Evolutionary conservation across 2,113 vertebrate genomes (phyloP).

Genomic region (Anarrhichthys ocellatus): DNA sequence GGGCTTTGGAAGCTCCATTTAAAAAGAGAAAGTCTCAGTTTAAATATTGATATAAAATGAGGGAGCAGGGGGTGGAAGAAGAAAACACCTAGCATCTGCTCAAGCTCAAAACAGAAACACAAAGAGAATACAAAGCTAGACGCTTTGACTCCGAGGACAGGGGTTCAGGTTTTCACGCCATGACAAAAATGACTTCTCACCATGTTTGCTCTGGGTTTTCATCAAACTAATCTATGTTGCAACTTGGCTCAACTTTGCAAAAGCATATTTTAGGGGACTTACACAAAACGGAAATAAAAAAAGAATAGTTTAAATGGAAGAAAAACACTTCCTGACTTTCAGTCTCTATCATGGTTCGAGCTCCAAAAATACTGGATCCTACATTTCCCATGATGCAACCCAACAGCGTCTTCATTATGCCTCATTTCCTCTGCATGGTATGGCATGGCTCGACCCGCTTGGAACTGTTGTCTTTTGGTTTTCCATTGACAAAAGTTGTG

Average conservation of each 20-base stretch:
- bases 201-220: background rate
- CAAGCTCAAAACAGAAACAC: background rate
- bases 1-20: conserved; percentile 29
- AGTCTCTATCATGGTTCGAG: background rate
- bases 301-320: background rate
- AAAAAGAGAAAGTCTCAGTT: conserved; percentile 24
- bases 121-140: background rate
- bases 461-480: too few species aligned
- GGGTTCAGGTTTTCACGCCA: background rate
- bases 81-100: background rate
- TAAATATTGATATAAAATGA: conserved; percentile 27
- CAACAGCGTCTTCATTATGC: background rate
- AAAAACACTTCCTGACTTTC: background rate
- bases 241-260: background rate
- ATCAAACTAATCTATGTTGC: background rate
- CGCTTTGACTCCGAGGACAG: background rate
- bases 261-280: background rate
- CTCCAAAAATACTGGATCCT: background rate
- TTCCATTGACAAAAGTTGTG: too few species aligned
- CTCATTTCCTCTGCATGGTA: background rate
- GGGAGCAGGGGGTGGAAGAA: background rate
- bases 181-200: too few species aligned
- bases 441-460: too few species aligned
- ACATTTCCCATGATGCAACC: background rate
- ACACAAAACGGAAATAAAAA: background rate